phyloP scores from a whole-genome alignment of 2,113 vertebrate genomes.

The Erpornis zantholeuca region DNA sequence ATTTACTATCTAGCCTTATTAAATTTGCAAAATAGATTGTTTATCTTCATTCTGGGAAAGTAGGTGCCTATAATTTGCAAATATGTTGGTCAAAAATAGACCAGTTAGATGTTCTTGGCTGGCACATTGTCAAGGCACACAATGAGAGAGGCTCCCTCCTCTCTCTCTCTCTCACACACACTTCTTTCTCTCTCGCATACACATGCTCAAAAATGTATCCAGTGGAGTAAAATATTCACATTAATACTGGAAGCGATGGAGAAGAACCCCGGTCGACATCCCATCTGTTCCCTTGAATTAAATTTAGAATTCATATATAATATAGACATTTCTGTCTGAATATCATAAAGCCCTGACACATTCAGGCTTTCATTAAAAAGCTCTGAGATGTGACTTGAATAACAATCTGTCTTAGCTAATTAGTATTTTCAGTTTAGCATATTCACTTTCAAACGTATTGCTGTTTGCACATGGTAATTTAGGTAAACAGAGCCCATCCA shows the following conservation, averaged over 20 bases:
- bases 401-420: slow-evolving; percentile 85
- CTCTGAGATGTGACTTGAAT: slow-evolving; percentile 82
- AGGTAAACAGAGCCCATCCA: slow-evolving; percentile 85
- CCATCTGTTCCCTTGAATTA: slow-evolving; percentile 82
- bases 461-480: slow-evolving; percentile 88
- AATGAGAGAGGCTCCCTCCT: slow-evolving; percentile 1
- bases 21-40: slow-evolving; percentile 42
- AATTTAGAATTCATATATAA: slow-evolving; percentile 82
- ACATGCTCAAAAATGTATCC: slow-evolving; percentile 20
- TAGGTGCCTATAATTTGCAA: slow-evolving; percentile 38
- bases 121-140: slow-evolving; percentile 28
- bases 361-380: slow-evolving; percentile 82
- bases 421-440: slow-evolving; percentile 86
- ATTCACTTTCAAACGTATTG: slow-evolving; percentile 84
- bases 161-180: not conserved
- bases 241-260: slow-evolving; percentile 70
- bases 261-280: slow-evolving; percentile 66
- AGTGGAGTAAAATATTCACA: slow-evolving; percentile 66
- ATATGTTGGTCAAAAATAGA: slow-evolving; percentile 46
- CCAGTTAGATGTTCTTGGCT: not conserved
- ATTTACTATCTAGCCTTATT: slow-evolving; percentile 22
- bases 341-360: slow-evolving; percentile 79
- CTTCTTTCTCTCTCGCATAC: not conserved
- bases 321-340: slow-evolving; percentile 82
- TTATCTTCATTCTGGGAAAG: slow-evolving; percentile 44